These are phyloP conservation scores for Daubentonia madagascariensis DNA, from an alignment of 2,113 vertebrate species.

Conservation along the genomic window DNA sequence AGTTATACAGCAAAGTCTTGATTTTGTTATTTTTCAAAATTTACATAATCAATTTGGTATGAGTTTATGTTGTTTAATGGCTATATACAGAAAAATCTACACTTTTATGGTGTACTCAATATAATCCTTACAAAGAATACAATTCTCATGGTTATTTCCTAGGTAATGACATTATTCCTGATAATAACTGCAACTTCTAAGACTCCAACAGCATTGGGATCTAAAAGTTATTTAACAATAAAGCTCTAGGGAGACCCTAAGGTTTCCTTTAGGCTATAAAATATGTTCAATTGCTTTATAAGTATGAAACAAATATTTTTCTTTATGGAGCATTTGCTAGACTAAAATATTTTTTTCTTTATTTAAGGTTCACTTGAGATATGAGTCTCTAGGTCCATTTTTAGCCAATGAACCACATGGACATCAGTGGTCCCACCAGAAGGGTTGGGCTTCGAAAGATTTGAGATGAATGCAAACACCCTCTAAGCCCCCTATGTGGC, in stretches of 20 bases:
- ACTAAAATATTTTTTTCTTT: neutral
- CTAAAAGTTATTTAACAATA: constrained; percentile 70
- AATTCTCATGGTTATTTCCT: constrained; percentile 50
- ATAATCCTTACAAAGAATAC: neutral
- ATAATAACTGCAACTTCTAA: constrained; percentile 61
- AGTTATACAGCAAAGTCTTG: constrained; percentile 52
- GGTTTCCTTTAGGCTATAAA: constrained; percentile 26
- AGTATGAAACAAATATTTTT: constrained; percentile 46
- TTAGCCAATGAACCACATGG: neutral
- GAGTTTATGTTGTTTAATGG: constrained; percentile 34
- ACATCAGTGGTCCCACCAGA: neutral
- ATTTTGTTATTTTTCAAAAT: constrained; percentile 45
- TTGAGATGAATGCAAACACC: neutral
- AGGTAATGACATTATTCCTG: constrained; percentile 62
- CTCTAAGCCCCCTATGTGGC: neutral
- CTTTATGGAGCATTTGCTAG: neutral
- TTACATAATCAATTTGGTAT: constrained; percentile 46
- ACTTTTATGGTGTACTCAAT: neutral
- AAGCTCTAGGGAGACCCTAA: constrained; percentile 43
- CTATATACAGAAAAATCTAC: neutral
- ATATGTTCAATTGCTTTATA: neutral
- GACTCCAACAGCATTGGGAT: constrained; percentile 1
- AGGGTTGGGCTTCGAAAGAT: neutral
- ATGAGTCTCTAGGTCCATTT: neutral
- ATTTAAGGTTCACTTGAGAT: neutral